A percentile compares a stretch with the other conserved stretches of the same genome.
Evolutionary conservation across 2,888 invertebrate genomes (phyloP).

Genomic region (Sycophila texana): DNA sequence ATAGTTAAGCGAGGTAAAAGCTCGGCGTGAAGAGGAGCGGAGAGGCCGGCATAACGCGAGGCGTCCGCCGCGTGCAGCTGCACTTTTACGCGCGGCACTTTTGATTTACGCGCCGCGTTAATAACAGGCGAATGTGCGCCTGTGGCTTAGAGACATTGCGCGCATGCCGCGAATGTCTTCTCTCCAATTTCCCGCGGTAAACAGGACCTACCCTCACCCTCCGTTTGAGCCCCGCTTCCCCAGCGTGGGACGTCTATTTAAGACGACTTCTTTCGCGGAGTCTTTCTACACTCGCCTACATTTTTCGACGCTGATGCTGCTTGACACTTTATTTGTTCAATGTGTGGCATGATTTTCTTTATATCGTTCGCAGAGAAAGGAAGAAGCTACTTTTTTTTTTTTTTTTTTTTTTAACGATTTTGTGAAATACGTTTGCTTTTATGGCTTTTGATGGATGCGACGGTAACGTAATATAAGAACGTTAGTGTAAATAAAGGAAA

Average conservation of each 20-base stretch:
- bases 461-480: too few relatives aligned
- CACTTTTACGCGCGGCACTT: conserved; percentile 44
- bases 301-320: too few relatives aligned
- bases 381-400: too few relatives aligned
- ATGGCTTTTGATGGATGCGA: too few relatives aligned
- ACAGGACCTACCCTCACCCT: not conserved
- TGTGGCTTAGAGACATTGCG: conserved; percentile 11
- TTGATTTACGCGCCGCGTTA: conserved; percentile 50
- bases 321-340: too few relatives aligned
- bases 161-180: conserved; percentile 32
- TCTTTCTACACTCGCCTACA: not conserved
- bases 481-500: too few relatives aligned
- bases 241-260: too few relatives aligned
- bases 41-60: conserved; percentile 15
- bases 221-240: too few relatives aligned
- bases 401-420: too few relatives aligned
- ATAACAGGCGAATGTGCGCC: conserved; percentile 20
- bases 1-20: conserved; percentile 25
- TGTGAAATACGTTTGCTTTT: too few relatives aligned
- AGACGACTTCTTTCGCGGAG: not conserved
- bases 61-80: not conserved
- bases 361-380: too few relatives aligned
- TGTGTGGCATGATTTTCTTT: too few relatives aligned
- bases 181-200: conserved; percentile 35
- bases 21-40: not conserved